Evolutionary conservation across 2,888 invertebrate genomes (phyloP), one percentile per base, ranked within the genome.

Genomic region (Drosophila neotestacea): DNA sequence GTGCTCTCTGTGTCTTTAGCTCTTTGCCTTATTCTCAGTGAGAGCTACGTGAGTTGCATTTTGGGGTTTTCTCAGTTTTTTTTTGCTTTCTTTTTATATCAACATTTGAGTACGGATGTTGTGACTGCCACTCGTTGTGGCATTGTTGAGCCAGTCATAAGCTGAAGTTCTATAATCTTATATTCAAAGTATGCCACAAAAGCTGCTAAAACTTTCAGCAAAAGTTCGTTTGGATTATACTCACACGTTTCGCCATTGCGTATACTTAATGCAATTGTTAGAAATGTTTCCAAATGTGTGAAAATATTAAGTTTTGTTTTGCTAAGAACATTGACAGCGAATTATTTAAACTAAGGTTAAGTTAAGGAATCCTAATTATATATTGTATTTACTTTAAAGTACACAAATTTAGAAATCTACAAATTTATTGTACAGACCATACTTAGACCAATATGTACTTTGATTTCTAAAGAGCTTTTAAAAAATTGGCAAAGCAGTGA

Each of bases 1-100:
- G 56, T 58, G 38, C 51, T 22, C 32, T 41, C 58, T 42, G 48
- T 47, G 36, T 58, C 61, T 47, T 61, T 39, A 38, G 59, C 9
- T 46, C 10, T 59, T 39, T 48, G 34, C 13, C 67, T 38, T 61
- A 52, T 61, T 55, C 60, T 27, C 50, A 32, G 56, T 48, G 34
- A 22, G 39, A 39, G n/a, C 56, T 74, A 73, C 69, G 64, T 73
- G 73, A 65, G 62, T 48, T 77, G 68, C 70, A 70, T 80, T 80
- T 72, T 62, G 42, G 28, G 32, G 6, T 32, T 69, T 67, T 66
- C 54, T 22, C 10, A 44, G 16, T 27, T 58, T 48, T 10, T 41
- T 16, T 36, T 46, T 62, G 56, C 61, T 44, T 39, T 41, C 27
- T 56, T 56, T 46, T 56, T 44, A 13, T 56, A 10, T 28, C 13